phyloP scores from a whole-genome alignment of 2,888 invertebrate species.

The Margaritifera margaritifera region DNA sequence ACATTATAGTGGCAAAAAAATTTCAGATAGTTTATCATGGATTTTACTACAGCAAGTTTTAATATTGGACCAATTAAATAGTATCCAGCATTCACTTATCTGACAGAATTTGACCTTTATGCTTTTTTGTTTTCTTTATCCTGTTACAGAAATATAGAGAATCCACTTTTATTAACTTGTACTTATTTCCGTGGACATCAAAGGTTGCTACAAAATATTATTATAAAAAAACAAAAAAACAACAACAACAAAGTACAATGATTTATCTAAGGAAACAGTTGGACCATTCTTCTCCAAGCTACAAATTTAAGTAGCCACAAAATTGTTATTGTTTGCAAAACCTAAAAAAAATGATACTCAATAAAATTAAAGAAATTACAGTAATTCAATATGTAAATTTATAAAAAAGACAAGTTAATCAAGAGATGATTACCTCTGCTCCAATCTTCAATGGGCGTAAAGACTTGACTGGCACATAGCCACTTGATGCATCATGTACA shows the following conservation, averaged over 20 bases:
- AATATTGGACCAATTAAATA: no score
- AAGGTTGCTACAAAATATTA: not conserved
- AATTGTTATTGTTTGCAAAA: not conserved
- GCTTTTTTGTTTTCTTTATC: no score
- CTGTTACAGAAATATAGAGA: no score
- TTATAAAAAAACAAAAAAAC: not conserved
- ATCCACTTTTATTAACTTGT: no score
- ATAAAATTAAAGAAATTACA: not conserved
- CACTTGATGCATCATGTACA: conserved; percentile 58
- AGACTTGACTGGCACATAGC: conserved; percentile 64
- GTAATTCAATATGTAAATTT: not conserved
- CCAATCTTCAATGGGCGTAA: conserved; percentile 63
- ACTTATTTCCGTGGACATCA: no score
- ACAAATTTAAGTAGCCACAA: not conserved
- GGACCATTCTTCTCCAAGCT: not conserved
- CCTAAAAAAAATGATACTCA: not conserved
- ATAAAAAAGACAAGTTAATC: not conserved
- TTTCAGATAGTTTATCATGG: no score
- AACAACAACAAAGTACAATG: not conserved
- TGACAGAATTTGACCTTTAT: no score
- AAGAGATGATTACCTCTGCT: conserved; percentile 61
- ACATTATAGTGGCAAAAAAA: no score
- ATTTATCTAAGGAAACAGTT: not conserved
- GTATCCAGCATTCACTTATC: no score
- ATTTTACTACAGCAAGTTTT: no score